Evolutionary conservation across 2,797 vertebrate species (phyloP).

Genomic region (Sebastes taczanowskii): DNA sequence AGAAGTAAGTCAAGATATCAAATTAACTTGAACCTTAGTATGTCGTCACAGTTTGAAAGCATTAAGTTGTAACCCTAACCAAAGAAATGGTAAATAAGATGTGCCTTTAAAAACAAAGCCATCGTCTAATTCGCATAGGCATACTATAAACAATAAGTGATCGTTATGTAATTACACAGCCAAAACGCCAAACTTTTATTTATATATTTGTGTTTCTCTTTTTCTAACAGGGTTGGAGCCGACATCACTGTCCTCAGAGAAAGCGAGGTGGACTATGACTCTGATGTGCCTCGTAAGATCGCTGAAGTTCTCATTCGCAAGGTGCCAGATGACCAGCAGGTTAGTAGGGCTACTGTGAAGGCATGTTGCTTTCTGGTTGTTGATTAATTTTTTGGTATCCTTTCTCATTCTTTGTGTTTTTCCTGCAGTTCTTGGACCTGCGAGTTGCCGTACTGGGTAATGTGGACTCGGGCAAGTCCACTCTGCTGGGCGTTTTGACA

Average conservation of each 20-base stretch:
- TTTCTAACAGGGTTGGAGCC: constrained; percentile 89
- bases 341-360: constrained; percentile 51
- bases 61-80: neutral
- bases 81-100: neutral
- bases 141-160: neutral
- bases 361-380: neutral
- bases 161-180: neutral
- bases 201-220: neutral
- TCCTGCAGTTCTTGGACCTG: constrained; percentile 89
- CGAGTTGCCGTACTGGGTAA: constrained; percentile 96
- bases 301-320: constrained; percentile 96
- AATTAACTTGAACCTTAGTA: neutral
- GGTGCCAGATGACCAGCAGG: constrained; percentile 98
- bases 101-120: neutral
- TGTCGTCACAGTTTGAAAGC: neutral
- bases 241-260: constrained; percentile 94
- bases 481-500: constrained; percentile 94
- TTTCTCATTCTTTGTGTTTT: neutral
- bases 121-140: neutral
- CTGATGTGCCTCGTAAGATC: constrained; percentile 89
- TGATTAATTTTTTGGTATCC: neutral
- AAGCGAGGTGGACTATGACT: constrained; percentile 92
- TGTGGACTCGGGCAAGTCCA: constrained; percentile 97
- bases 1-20: constrained; percentile 86
- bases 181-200: neutral